Conservation (phyloP, 2,113 vertebrate species). For the Toxotes chatareus region DNA sequence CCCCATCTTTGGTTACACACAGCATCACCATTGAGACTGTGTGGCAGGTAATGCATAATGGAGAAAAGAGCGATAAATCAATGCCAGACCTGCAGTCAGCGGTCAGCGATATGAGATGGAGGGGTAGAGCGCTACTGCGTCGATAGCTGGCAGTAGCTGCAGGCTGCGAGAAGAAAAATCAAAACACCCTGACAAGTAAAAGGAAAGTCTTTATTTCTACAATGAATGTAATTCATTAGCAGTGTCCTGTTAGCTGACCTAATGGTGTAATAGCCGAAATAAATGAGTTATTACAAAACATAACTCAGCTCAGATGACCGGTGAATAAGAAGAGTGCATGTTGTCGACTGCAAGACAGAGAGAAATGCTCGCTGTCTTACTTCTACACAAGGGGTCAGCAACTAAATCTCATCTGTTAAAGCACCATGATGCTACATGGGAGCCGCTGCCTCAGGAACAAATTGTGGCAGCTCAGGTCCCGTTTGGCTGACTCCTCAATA, state of each 20-base stretch:
- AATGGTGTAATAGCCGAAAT: conserved; percentile 3
- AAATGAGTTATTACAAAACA: conserved; percentile 11
- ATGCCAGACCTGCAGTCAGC: conserved; percentile 40
- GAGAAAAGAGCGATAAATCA: conserved; percentile 67
- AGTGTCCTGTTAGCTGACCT: neutral
- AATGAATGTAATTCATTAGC: conserved; percentile 10
- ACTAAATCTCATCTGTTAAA: conserved; percentile 31
- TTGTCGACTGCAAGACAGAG: neutral
- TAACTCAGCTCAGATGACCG: neutral
- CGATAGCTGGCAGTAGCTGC: conserved; percentile 16
- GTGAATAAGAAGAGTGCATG: neutral
- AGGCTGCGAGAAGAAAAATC: conserved; percentile 1
- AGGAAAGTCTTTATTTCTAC: conserved; percentile 6
- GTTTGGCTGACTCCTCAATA: conserved; percentile 44
- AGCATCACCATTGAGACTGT: conserved; percentile 51
- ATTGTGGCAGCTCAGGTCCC: conserved; percentile 37
- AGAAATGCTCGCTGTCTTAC: neutral
- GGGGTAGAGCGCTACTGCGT: neutral
- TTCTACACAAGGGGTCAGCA: conserved; percentile 9
- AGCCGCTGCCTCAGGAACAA: conserved; percentile 40
- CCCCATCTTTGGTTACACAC: conserved; percentile 59
- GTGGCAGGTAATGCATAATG: conserved; percentile 62
- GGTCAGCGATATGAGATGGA: conserved; percentile 47
- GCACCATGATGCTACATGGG: conserved; percentile 11
- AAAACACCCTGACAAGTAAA: conserved; percentile 7